Conservation (phyloP, 1,140 invertebrate species). For the Frieseomelitta varia region DNA sequence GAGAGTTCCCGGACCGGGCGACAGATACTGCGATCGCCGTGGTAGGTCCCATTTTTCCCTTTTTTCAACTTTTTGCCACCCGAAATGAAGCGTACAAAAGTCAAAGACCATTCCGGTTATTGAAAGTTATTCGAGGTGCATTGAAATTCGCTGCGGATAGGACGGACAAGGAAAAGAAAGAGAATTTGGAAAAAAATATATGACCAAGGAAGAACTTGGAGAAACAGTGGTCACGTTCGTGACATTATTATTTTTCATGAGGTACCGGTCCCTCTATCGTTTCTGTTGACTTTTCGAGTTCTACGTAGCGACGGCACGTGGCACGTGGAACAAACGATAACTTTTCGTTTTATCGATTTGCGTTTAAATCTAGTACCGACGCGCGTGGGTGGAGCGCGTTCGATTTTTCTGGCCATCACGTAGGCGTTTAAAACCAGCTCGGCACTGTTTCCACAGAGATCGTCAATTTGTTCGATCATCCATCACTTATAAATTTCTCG, state of each 20-base stretch:
- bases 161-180: too few relatives aligned
- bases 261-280: neutral
- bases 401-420: neutral
- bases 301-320: neutral
- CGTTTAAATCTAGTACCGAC: neutral
- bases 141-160: too few relatives aligned
- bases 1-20: neutral
- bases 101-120: neutral
- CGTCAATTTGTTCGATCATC: conserved; percentile 12
- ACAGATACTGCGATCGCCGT: neutral
- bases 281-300: neutral
- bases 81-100: too few relatives aligned
- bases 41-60: neutral
- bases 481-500: conserved; percentile 13
- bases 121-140: neutral
- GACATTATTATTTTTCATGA: conserved; percentile 6
- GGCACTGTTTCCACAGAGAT: neutral
- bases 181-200: neutral
- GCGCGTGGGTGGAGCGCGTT: neutral
- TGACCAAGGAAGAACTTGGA: neutral
- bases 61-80: neutral
- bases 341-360: conserved; percentile 30
- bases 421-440: conserved; percentile 7
- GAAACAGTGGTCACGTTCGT: neutral
- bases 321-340: conserved; percentile 15